Evolutionary conservation across 2,888 invertebrate species (phyloP).

Genomic region (Pollenia labialis): DNA sequence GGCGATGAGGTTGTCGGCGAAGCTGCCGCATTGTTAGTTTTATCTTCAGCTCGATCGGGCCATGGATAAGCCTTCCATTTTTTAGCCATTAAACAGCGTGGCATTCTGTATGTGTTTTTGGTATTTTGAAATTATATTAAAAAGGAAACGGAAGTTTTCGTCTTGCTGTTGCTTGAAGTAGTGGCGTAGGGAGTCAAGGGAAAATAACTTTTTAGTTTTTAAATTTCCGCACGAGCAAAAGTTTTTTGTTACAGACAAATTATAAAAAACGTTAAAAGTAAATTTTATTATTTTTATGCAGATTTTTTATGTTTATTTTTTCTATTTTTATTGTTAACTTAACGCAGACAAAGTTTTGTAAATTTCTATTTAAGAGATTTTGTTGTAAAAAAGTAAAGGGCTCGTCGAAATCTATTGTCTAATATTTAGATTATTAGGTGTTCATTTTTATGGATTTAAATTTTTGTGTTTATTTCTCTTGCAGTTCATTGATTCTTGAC

Average conservation of each 20-base stretch:
- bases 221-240: constrained; percentile 72
- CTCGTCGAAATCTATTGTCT: constrained; percentile 70
- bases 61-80: constrained; percentile 96
- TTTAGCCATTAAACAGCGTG: constrained; percentile 97
- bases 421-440: constrained; percentile 37
- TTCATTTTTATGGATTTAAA: constrained; percentile 50
- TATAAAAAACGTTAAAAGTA: constrained; percentile 39
- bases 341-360: constrained; percentile 36
- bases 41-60: constrained; percentile 87
- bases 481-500: constrained; percentile 42
- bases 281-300: constrained; percentile 28
- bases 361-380: constrained; percentile 34
- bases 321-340: constrained; percentile 72
- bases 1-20: constrained; percentile 60
- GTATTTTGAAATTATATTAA: constrained; percentile 33
- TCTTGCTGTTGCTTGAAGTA: constrained; percentile 16
- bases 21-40: constrained; percentile 50
- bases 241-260: constrained; percentile 69
- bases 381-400: constrained; percentile 66
- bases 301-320: constrained; percentile 25
- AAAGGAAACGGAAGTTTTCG: constrained; percentile 58
- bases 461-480: constrained; percentile 10
- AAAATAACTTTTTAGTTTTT: constrained; percentile 61
- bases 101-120: constrained; percentile 87
- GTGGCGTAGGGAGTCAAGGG: constrained; percentile 49